These are phyloP conservation scores for Leptopilina syphax DNA, from an alignment of 2,888 invertebrate genomes.

Conservation along the genomic window DNA sequence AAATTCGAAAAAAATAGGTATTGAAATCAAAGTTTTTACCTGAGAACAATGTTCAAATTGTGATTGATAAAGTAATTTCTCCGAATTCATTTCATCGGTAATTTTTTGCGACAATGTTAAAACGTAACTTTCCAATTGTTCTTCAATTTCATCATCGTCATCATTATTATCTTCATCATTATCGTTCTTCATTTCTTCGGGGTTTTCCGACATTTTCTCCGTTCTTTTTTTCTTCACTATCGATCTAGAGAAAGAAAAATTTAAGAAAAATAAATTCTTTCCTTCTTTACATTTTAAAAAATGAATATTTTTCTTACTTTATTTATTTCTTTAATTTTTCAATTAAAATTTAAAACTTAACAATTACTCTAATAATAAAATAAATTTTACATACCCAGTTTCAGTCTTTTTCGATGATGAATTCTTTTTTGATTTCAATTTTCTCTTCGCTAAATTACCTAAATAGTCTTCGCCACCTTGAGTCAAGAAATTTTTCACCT, in stretches of 20 bases:
- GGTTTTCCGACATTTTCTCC: conserved; percentile 12
- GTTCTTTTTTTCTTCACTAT: conserved; percentile 41
- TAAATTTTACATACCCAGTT: conserved; percentile 79
- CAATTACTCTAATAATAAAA: not conserved
- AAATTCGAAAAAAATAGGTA: too few relatives aligned
- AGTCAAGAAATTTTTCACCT: conserved; percentile 81
- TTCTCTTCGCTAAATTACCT: conserved; percentile 65
- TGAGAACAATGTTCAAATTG: conserved; percentile 71
- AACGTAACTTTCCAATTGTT: conserved; percentile 83
- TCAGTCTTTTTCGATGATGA: conserved; percentile 70
- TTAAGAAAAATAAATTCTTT: not conserved
- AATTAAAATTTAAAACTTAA: too few relatives aligned
- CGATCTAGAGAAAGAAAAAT: conserved; percentile 12
- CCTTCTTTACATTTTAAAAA: too few relatives aligned
- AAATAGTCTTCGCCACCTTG: conserved; percentile 70
- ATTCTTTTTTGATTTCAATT: conserved; percentile 62
- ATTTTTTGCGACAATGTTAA: conserved; percentile 83
- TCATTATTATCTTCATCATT: conserved; percentile 44
- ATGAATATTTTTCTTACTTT: too few relatives aligned
- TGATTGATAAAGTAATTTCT: conserved; percentile 54
- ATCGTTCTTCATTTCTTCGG: not conserved
- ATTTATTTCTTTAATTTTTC: too few relatives aligned
- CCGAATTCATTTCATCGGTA: conserved; percentile 50
- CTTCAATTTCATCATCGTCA: conserved; percentile 71
- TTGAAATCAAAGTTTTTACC: conserved; percentile 51